Evolutionary conservation across 1,140 invertebrate genomes (phyloP), one percentile per base, ranked within the genome.

Genomic region (Drosophila tani): DNA sequence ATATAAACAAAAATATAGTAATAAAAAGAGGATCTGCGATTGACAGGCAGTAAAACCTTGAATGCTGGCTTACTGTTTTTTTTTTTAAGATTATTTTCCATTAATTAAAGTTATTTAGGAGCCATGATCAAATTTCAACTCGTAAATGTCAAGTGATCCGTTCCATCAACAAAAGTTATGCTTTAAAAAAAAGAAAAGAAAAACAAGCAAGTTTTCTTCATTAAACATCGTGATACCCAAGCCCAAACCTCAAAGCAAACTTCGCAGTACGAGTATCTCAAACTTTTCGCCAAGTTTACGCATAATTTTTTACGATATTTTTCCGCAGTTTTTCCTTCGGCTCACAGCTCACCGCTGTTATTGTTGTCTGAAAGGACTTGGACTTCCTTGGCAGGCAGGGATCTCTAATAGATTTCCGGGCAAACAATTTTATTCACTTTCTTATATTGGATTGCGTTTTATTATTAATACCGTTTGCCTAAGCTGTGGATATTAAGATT

Each of bases 241-340:
- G 9, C 15, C 45, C 38, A 71, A 62, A 50, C 35, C 67, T 71
- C 46, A 49, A 43, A 14, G 53, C 9, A 73, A 73, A 73, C n/a
- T 73, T 73, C 15, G 7, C 35, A 59, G 27, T 35, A 41, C 27
- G 57, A 57, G 71, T 58, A 56, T 67, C n/a, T 58, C 27, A 56
- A 77, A 78, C 35, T 67, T 77, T 76, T 70, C 15, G 12, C 74
- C 45, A 78, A 78, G 45, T 78, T 78, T 78, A 63, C 50, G 75
- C 65, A 78, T 70, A 78, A 78, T 78, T 70, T 78, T 78, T 78
- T 70, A 70, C 57, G 75, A 78, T 78, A 70, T 78, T 78, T 68
- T 78, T 60, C 63, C 41, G 55, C 63, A 60, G 64, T 53, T 55
- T 60, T 58, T 59, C 19, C 73, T 49, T 15, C 8, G 32, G 5